A percentile compares a stretch with the other conserved stretches of the same genome.
Conservation (phyloP, 92 coral and sea anemone species). For the Epizoanthus stellaris region DNA sequence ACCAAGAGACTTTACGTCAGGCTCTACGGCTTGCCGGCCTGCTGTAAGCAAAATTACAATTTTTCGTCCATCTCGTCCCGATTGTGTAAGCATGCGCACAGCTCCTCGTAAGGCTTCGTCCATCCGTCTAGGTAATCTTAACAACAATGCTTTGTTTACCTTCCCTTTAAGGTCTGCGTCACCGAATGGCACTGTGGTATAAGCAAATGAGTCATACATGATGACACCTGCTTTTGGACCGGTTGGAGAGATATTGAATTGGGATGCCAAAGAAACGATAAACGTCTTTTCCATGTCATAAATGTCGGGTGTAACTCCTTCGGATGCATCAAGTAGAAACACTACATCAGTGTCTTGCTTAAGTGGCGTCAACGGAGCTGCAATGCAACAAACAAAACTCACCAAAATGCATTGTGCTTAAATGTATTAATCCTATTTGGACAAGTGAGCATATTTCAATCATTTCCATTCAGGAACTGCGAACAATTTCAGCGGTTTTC, state of each 20-base stretch:
- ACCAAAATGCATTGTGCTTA: background rate
- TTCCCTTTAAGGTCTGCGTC: slow-evolving; percentile 16
- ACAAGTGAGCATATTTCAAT: no score
- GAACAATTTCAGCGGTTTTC: no score
- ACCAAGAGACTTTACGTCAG: slow-evolving; percentile 57
- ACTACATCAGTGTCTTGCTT: slow-evolving; percentile 65
- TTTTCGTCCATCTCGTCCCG: slow-evolving; percentile 58
- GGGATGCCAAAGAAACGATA: slow-evolving; percentile 8
- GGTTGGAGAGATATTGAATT: slow-evolving; percentile 14
- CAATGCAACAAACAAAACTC: background rate
- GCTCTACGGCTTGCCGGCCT: slow-evolving; percentile 58
- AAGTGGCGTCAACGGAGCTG: slow-evolving; percentile 33
- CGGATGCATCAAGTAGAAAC: slow-evolving; percentile 74
- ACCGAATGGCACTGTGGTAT: slow-evolving; percentile 45
- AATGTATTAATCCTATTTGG: no score
- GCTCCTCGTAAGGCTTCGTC: slow-evolving; percentile 67
- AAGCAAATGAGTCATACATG: slow-evolving; percentile 62
- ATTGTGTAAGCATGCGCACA: slow-evolving; percentile 41
- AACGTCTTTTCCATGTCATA: slow-evolving; percentile 16
- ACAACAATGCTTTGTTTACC: slow-evolving; percentile 42
- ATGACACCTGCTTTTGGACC: slow-evolving; percentile 54
- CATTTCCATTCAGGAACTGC: no score
- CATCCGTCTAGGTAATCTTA: slow-evolving; percentile 63
- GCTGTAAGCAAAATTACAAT: slow-evolving; percentile 73
- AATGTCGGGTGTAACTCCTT: slow-evolving; percentile 51